Conservation (phyloP, 2,113 vertebrate species). For the Paramisgurnus dabryanus region DNA sequence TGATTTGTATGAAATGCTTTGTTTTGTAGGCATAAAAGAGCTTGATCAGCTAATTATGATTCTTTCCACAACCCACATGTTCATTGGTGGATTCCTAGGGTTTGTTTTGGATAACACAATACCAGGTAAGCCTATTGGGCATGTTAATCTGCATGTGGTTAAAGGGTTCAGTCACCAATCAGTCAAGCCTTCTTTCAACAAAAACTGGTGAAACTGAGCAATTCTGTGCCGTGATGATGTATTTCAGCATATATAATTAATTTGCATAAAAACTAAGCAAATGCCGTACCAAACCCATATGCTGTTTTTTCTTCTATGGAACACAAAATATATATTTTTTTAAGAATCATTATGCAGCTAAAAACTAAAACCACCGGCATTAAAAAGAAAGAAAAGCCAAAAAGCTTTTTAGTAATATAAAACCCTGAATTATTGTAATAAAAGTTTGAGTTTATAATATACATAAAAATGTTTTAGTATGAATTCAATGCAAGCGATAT, state of each 20-base stretch:
- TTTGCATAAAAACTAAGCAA: background rate
- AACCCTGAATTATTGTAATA: too few relatives aligned
- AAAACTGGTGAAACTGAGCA: background rate
- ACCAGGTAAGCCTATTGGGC: slow-evolving; percentile 65
- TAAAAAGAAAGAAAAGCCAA: too few relatives aligned
- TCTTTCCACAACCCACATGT: slow-evolving; percentile 79
- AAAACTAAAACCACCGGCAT: too few relatives aligned
- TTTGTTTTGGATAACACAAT: slow-evolving; percentile 80
- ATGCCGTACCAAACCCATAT: background rate
- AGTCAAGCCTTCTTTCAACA: background rate
- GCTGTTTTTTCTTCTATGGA: background rate
- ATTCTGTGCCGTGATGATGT: background rate
- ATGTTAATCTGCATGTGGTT: background rate
- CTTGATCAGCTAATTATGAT: slow-evolving; percentile 76
- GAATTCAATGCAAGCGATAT: too few relatives aligned
- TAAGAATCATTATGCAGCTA: too few relatives aligned
- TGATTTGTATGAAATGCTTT: background rate
- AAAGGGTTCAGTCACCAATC: background rate
- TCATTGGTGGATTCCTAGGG: slow-evolving; percentile 78
- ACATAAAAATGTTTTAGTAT: too few relatives aligned
- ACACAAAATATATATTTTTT: background rate
- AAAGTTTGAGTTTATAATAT: too few relatives aligned
- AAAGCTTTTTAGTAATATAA: too few relatives aligned
- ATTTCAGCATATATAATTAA: background rate
- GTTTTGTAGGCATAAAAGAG: slow-evolving; percentile 69